Evolutionary conservation across 92 coral and sea anemone species (phyloP).

Genomic region (Pocillopora meandrina): DNA sequence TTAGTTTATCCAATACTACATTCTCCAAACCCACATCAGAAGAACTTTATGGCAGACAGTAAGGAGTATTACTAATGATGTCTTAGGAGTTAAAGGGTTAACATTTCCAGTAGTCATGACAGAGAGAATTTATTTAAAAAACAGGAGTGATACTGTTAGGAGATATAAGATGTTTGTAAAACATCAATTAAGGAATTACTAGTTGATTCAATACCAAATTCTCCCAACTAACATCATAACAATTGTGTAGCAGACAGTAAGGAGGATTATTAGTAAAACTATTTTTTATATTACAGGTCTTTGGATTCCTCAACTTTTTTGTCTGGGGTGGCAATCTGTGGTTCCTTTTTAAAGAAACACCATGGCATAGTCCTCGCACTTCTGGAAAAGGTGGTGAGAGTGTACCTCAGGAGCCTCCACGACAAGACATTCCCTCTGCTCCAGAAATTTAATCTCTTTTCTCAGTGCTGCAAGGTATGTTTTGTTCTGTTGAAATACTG

Average conservation of each 20-base stretch:
- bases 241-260: too few relatives aligned
- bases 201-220: too few relatives aligned
- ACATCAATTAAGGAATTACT: too few relatives aligned
- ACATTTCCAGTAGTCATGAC: too few relatives aligned
- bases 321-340: constrained; percentile 95
- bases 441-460: constrained; percentile 29
- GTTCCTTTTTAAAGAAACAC: constrained; percentile 99
- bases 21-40: too few relatives aligned
- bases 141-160: background rate
- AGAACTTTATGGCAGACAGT: too few relatives aligned
- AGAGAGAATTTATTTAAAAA: too few relatives aligned
- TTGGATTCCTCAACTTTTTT: constrained; percentile 93
- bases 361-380: constrained; percentile 96
- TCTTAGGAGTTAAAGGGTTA: background rate
- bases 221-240: too few relatives aligned
- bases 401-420: constrained; percentile 58
- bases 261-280: too few relatives aligned
- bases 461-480: background rate
- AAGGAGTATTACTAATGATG: too few relatives aligned
- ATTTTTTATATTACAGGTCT: constrained; percentile 57
- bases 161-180: background rate
- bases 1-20: too few relatives aligned
- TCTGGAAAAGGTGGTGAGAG: constrained; percentile 49
- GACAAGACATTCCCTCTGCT: constrained; percentile 86
- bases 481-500: background rate